Conservation (phyloP, 2,888 invertebrate genomes). For the Baccha elongata region DNA sequence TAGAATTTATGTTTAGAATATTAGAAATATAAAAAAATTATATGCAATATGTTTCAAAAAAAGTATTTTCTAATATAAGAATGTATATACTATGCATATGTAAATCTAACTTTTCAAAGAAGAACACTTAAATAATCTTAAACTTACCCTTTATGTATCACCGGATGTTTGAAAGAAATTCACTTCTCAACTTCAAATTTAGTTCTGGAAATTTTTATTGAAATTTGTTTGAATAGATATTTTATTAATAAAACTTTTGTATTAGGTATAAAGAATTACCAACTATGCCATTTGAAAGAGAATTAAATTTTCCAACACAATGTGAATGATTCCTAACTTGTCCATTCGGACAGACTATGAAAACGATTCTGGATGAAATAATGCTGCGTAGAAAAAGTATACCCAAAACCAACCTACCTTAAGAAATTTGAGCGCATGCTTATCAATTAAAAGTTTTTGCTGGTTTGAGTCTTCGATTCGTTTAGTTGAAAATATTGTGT, state of each 20-base stretch:
- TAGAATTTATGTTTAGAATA: not conserved
- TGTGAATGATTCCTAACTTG: conserved; percentile 1
- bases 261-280: conserved; percentile 9
- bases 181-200: conserved; percentile 1
- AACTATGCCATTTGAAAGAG: conserved; percentile 32
- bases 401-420: too few species aligned
- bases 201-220: conserved; percentile 15
- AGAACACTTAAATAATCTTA: not conserved
- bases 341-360: not conserved
- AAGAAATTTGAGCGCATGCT: conserved; percentile 25
- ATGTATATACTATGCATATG: too few species aligned
- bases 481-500: not conserved
- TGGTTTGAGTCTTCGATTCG: conserved; percentile 1
- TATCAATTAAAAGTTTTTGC: not conserved
- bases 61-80: too few species aligned
- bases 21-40: not conserved
- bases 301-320: not conserved
- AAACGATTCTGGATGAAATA: not conserved
- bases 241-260: not conserved
- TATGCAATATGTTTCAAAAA: not conserved
- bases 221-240: not conserved
- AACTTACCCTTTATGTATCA: conserved; percentile 19
- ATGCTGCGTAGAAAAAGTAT: not conserved
- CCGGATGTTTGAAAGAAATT: conserved; percentile 20
- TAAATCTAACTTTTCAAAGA: not conserved